Conservation (phyloP, 1,140 invertebrate species). For the Branchinecta lynchi region DNA sequence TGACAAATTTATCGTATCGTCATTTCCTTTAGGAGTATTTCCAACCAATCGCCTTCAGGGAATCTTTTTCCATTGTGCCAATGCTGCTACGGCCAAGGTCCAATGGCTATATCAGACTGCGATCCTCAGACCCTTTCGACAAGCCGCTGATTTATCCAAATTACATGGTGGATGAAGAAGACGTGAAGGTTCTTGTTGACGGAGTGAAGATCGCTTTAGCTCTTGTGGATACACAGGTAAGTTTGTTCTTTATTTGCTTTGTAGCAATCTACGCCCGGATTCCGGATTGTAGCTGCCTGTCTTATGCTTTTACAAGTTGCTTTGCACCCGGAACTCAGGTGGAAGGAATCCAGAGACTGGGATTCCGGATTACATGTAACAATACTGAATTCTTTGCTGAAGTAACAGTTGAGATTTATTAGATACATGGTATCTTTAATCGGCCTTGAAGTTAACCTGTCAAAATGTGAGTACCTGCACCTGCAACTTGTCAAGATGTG, state of each 20-base stretch:
- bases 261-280: not conserved
- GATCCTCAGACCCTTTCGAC: constrained; percentile 67
- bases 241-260: too few relatives aligned
- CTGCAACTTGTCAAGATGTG: too few relatives aligned
- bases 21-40: constrained; percentile 15
- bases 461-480: too few relatives aligned
- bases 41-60: constrained; percentile 50
- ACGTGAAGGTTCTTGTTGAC: constrained; percentile 62
- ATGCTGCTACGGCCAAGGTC: constrained; percentile 58
- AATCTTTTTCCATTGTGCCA: constrained; percentile 68
- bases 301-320: too few relatives aligned
- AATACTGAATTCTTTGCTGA: too few relatives aligned
- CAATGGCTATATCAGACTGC: constrained; percentile 56
- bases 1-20: not conserved
- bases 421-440: too few relatives aligned
- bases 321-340: too few relatives aligned
- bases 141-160: constrained; percentile 86
- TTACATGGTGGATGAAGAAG: constrained; percentile 62
- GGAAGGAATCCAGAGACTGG: too few relatives aligned
- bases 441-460: too few relatives aligned
- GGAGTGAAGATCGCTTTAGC: constrained; percentile 62
- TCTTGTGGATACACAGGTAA: constrained; percentile 46
- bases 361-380: too few relatives aligned
- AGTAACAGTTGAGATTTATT: too few relatives aligned
- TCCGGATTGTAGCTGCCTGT: too few relatives aligned